Conservation (phyloP, 2,113 vertebrate species). For the Siniperca knerii region DNA sequence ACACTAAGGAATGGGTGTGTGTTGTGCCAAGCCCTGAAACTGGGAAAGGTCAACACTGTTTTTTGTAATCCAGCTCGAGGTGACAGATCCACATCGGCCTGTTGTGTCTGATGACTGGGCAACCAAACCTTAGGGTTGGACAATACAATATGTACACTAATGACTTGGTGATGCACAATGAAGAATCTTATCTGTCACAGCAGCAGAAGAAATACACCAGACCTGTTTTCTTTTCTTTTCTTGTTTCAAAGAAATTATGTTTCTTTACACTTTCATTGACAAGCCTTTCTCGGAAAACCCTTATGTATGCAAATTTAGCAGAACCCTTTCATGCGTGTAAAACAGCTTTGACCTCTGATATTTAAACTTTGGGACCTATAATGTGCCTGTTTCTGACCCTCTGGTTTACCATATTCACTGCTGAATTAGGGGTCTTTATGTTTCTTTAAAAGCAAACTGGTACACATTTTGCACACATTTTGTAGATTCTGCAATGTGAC, state of each 20-base stretch:
- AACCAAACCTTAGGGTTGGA: not conserved
- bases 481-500: not conserved
- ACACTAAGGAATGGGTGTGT: slow-evolving; percentile 17
- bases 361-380: not conserved
- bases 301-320: not conserved
- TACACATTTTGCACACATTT: not conserved
- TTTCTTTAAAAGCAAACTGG: not conserved
- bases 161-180: too few species aligned
- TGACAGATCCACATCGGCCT: not conserved
- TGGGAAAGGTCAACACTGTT: slow-evolving; percentile 5
- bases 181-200: not conserved
- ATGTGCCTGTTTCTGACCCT: not conserved
- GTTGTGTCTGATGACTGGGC: slow-evolving; percentile 22
- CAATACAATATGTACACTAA: too few species aligned
- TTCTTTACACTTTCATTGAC: not conserved
- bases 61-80: not conserved
- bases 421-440: not conserved
- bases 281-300: not conserved
- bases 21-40: not conserved
- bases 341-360: not conserved
- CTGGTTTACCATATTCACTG: not conserved
- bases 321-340: not conserved
- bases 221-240: not conserved
- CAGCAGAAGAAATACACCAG: not conserved
- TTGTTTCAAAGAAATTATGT: not conserved